Evolutionary conservation across 1,140 invertebrate species (phyloP), one percentile per base, ranked within the genome.

Genomic region (Ceratina australensis): DNA sequence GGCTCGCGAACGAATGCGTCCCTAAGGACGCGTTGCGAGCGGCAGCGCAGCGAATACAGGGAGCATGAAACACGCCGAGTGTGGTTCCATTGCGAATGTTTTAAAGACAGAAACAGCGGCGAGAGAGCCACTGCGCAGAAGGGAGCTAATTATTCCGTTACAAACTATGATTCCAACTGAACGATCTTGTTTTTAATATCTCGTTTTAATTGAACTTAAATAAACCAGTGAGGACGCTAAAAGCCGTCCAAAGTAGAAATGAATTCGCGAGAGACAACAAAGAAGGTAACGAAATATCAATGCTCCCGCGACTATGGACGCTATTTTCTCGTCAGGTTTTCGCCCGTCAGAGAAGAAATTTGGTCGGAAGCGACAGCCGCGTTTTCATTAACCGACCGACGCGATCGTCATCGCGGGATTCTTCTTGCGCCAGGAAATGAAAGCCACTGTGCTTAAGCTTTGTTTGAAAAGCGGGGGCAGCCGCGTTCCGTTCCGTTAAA

Each of bases 361-460:
- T 15, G 7, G 33, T 42, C 5, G 33, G 33, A 10, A 60, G 52
- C 57, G 26, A 20, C 47, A 69, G 66, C 26, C 26, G 10, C 56
- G 13, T 77, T 77, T 77, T 77, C 74, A 77, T 77, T 77, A 71
- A 18, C 22, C 74, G 66, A 77, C 33, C 33, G 2, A 42, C 33
- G 33, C 67, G 47, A 67, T 54, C 54, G 56, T 42, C 12, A 56
- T 42, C n/a, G 16, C 57, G 24, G 2, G 50, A 66, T 71, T 71
- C 74, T 77, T 77, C 57, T 42, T 71, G n/a, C n/a, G n/a, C 26
- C 74, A 77, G 74, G 74, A 77, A 77, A 77, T 77, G 74, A 77
- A 77, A 77, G 52, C 57, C 42, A 57, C 28, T 71, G 74, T 54
- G n/a, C 74, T 12, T 8, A 28, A 42, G 57, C 28, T 68, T 28